Base-by-base conservation (phyloP, 2,113 vertebrate species). In the Dunckerocampus dactyliophorus region DNA sequence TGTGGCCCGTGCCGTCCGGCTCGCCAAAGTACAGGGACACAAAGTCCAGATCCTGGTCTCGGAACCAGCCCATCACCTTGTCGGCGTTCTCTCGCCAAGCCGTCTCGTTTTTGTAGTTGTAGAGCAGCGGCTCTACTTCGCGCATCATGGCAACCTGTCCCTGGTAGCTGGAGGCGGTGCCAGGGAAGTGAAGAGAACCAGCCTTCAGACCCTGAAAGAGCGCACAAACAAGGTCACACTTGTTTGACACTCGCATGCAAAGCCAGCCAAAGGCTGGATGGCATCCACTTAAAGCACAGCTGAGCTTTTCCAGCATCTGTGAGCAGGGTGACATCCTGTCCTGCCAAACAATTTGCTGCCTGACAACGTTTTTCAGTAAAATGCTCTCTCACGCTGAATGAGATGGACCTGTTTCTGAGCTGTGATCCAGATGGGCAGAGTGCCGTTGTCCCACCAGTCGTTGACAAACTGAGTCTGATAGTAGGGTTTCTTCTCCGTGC, bases 391-490 rank as follows among this genome's bases (percentile, higher is more conserved):
- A 19, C 20, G 63, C 71, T 71, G 76, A 8, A 4, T 21, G 56
- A 47, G 42, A 66, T 50, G 79, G 73, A 93, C 95, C 94, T 97
- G 95, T 71, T 87, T 90, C 88, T 98, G 94, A 0, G 95, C 96
- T 0, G 95, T 96, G 89, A 98, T 94, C 94, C 96, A 97, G 89
- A 98, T 94, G 56, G 96, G 95, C 49, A 96, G 52, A 12, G 86
- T 92, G 62, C 96, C 94, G 0, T 93, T 95, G 90, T 98, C 94
- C 96, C 95, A 97, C 95, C 95, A 96, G 17, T 77, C 79, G 45
- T 85, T 77, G 21, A 91, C 67, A 37, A 90, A 89, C 67, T 93
- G 93, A 0, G 92, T 94, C 68, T 46, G 21, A 56, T 94, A 82
- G 88, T 95, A 97, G 2, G 91, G 77, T 69, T 90, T 81, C 73